These are phyloP conservation scores for Cremastinae sp. DNA, from an alignment of 2,888 invertebrate genomes.

Conservation along the genomic window DNA sequence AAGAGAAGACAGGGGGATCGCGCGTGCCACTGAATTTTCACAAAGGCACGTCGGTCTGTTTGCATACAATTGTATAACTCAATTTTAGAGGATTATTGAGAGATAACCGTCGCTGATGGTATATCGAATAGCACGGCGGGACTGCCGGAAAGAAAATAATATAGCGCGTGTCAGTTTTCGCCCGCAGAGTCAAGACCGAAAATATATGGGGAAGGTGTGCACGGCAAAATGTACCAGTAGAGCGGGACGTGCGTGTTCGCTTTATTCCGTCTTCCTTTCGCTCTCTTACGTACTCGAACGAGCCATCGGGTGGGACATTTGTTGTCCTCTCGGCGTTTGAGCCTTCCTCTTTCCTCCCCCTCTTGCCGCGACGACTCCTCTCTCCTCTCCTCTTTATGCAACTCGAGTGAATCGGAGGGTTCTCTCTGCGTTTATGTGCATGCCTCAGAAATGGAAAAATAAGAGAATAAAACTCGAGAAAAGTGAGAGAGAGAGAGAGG, in stretches of 20 bases:
- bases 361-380: slow-evolving; percentile 12
- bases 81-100: slow-evolving; percentile 45
- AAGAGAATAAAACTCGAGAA: slow-evolving; percentile 51
- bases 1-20: slow-evolving; percentile 20
- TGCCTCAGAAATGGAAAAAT: slow-evolving; percentile 41
- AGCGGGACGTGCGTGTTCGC: slow-evolving; percentile 3
- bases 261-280: slow-evolving; percentile 43
- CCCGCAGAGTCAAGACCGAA: slow-evolving; percentile 40
- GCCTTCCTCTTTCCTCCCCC: slow-evolving; percentile 18
- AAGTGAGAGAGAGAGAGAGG: slow-evolving; percentile 52
- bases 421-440: slow-evolving; percentile 56
- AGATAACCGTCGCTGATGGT: slow-evolving; percentile 37
- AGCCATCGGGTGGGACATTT: slow-evolving; percentile 52
- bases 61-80: slow-evolving; percentile 14
- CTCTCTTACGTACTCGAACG: slow-evolving; percentile 42
- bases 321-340: slow-evolving; percentile 56
- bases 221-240: background rate
- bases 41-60: slow-evolving; percentile 17
- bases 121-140: slow-evolving; percentile 1
- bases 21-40: slow-evolving; percentile 18
- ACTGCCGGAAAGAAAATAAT: slow-evolving; percentile 6
- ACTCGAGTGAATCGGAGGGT: slow-evolving; percentile 52
- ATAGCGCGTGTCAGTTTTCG: background rate
- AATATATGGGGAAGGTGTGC: slow-evolving; percentile 19
- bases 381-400: slow-evolving; percentile 37